These are phyloP conservation scores for Caenorhabditis remanei DNA, from an alignment of 1,140 invertebrate species.

Conservation along the genomic window DNA sequence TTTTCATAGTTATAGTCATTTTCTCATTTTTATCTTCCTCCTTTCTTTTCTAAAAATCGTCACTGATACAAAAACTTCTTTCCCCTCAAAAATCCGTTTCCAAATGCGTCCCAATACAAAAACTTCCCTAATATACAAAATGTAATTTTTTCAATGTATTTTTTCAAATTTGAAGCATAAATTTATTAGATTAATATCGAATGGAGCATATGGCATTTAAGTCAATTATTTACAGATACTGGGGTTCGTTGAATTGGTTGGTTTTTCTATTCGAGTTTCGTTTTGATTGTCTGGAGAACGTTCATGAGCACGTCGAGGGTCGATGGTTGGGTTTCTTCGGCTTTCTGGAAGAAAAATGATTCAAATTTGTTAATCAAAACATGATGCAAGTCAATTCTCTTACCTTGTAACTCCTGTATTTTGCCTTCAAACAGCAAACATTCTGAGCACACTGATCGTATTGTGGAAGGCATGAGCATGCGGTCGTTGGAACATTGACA, in stretches of 20 bases:
- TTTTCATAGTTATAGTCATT: slow-evolving; percentile 22
- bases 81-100: neutral
- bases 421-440: slow-evolving; percentile 62
- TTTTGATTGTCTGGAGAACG: slow-evolving; percentile 64
- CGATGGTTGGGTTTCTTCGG: slow-evolving; percentile 49
- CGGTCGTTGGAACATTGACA: slow-evolving; percentile 57
- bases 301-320: slow-evolving; percentile 65
- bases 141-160: neutral
- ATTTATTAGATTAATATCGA: slow-evolving; percentile 36
- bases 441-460: slow-evolving; percentile 66
- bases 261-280: slow-evolving; percentile 37
- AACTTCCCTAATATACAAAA: neutral
- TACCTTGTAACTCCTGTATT: slow-evolving; percentile 63
- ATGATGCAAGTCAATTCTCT: neutral
- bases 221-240: neutral
- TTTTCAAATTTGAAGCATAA: neutral
- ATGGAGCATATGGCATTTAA: neutral
- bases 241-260: neutral
- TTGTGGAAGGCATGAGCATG: slow-evolving; percentile 63
- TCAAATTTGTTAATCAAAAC: neutral
- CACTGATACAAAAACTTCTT: slow-evolving; percentile 16
- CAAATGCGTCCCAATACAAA: slow-evolving; percentile 4
- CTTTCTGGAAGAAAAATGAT: neutral
- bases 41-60: neutral
- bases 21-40: neutral